phyloP scores from a whole-genome alignment of 2,797 vertebrate species.

The Acanthurus lineatus region DNA sequence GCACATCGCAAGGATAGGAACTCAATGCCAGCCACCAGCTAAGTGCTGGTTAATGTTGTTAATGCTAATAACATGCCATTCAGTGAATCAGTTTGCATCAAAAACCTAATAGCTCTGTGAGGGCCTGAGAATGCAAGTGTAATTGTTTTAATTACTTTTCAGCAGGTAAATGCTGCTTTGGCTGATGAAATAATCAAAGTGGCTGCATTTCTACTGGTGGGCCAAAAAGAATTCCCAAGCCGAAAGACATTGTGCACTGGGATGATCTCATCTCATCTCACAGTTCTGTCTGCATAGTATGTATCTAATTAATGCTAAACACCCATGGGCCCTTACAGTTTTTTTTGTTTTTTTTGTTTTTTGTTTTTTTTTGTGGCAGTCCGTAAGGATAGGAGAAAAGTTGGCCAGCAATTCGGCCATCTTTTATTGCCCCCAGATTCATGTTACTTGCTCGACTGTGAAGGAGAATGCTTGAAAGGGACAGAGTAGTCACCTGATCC shows the following conservation, averaged over 20 bases:
- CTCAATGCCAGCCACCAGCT: slow-evolving; percentile 9
- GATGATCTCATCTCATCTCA: too few relatives aligned
- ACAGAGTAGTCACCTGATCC: slow-evolving; percentile 81
- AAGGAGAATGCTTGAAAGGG: slow-evolving; percentile 82
- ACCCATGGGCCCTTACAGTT: slow-evolving; percentile 50
- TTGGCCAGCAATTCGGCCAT: slow-evolving; percentile 74
- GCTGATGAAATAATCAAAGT: slow-evolving; percentile 22
- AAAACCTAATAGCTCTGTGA: neutral
- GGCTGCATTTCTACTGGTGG: neutral
- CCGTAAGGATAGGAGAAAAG: slow-evolving; percentile 56
- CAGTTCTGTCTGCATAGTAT: slow-evolving; percentile 32
- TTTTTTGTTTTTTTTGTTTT: slow-evolving; percentile 35
- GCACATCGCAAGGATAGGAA: slow-evolving; percentile 14
- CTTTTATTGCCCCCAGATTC: slow-evolving; percentile 86
- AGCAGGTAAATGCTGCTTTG: neutral
- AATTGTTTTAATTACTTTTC: slow-evolving; percentile 10
- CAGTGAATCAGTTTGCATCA: slow-evolving; percentile 24
- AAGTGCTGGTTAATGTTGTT: neutral
- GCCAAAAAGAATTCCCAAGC: slow-evolving; percentile 18
- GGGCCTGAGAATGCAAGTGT: slow-evolving; percentile 1
- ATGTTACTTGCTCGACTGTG: slow-evolving; percentile 77
- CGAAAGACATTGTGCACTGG: slow-evolving; percentile 8
- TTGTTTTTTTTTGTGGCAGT: neutral
- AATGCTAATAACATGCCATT: neutral
- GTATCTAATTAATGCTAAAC: slow-evolving; percentile 49